Percentiles rank a stretch among this genome's conserved stretches.
Evolutionary conservation across 1,140 invertebrate genomes (phyloP).

Genomic region (Micrasema minimum): DNA sequence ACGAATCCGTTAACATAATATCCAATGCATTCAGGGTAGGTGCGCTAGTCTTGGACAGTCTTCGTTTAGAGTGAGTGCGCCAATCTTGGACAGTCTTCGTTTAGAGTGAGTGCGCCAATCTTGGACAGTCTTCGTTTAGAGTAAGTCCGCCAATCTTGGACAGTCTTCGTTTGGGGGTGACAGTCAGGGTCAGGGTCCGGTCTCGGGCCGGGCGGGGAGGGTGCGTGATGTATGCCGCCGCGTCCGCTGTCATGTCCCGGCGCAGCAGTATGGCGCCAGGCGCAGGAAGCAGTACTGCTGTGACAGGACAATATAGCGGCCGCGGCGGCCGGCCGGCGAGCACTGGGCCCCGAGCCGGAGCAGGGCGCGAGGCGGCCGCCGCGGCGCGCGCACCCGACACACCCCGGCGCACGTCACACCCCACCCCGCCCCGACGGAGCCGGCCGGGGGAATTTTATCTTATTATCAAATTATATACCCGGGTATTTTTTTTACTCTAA

Average conservation of each 20-base stretch:
- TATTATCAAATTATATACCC: too few species aligned
- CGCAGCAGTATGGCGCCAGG: constrained; percentile 81
- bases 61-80: not conserved
- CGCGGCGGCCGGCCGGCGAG: constrained; percentile 56
- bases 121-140: too few species aligned
- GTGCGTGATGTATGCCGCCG: constrained; percentile 42
- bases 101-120: not conserved
- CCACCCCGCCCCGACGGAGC: not conserved
- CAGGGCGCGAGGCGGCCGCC: constrained; percentile 46
- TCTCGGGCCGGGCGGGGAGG: not conserved
- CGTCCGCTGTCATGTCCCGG: constrained; percentile 82
- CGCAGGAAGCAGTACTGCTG: constrained; percentile 80
- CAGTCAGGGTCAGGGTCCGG: not conserved
- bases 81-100: not conserved
- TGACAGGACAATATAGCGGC: constrained; percentile 94
- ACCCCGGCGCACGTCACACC: constrained; percentile 14
- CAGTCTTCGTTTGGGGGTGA: not conserved
- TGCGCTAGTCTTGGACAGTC: not conserved
- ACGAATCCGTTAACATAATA: too few species aligned
- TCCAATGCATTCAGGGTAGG: too few species aligned
- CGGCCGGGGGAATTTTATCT: too few species aligned
- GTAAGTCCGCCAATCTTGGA: not conserved
- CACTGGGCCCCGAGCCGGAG: too few species aligned
- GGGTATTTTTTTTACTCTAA: too few species aligned
- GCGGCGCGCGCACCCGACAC: constrained; percentile 38